Base-by-base conservation (phyloP, 64 coral and sea anemone genomes). In the Porites australiensis region DNA sequence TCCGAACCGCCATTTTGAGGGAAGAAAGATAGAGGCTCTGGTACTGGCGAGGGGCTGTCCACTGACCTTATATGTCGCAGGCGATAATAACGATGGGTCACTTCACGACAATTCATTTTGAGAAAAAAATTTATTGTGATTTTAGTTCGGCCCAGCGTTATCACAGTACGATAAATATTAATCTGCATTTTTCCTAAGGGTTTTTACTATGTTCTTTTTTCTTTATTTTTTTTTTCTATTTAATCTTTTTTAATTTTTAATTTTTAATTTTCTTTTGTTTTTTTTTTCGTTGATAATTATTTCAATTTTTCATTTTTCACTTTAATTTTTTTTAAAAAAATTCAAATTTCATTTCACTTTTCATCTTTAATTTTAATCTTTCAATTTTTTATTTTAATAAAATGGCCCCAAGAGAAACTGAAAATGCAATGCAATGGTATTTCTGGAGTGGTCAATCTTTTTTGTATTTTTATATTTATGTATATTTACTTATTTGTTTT, bases 21-120 rank as follows among this genome's bases (percentile, higher is more conserved):
- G 6, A 37, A 15, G 8, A 4, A 9, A 57, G 27, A 37, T 37
- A 37, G 27, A 37, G 27, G 27, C 27, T 1, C 27, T 37, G 27
- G 27, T 37, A 37, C 50, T 2, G 52, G 23, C 27, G 27, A 37
- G 27, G 27, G 27, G 27, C 1, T 37, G 8, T 59, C 79, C 79
- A 82, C 59, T 82, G 79, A 64, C 79, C 79, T 65, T 64, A 82
- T 3, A 21, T 64, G 79, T 82, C 43, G 79, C 79, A 5, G 58
- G 59, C 60, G 65, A 82, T 64, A 23, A 82, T 82, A 82, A 64
- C 60, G n/a, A 82, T 82, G 58, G 79, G 59, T 16, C 54, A 14
- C 53, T 79, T 44, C 60, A 59, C 54, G 20, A 60, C 77, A 58
- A 65, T 82, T 64, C 44, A 49, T 64, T 82, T 82, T 64, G 79